phyloP scores from a whole-genome alignment of 2,797 vertebrate genomes.

The Ambastaia sidthimunki region DNA sequence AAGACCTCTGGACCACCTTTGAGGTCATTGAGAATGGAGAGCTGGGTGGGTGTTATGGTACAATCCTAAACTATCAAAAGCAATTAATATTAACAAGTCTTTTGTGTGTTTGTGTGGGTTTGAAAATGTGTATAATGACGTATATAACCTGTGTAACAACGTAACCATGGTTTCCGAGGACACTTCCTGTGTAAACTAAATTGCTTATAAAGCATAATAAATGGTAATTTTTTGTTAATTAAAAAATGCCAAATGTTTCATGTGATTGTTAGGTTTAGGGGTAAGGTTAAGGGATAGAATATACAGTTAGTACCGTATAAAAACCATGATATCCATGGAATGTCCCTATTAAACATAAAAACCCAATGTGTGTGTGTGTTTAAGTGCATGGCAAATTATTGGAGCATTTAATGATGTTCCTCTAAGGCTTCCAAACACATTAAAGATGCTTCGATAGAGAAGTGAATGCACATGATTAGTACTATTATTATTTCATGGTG shows the following conservation, averaged over 20 bases:
- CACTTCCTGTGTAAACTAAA: no score
- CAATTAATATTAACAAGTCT: background rate
- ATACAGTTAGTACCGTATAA: no score
- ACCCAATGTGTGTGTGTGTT: background rate
- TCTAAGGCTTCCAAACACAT: slow-evolving; percentile 28
- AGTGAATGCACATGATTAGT: slow-evolving; percentile 57
- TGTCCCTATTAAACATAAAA: background rate
- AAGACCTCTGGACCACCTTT: slow-evolving; percentile 87
- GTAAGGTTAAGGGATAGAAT: no score
- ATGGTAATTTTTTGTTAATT: no score
- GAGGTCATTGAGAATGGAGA: slow-evolving; percentile 97
- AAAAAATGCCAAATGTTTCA: no score
- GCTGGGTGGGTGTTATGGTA: slow-evolving; percentile 78
- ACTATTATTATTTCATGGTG: slow-evolving; percentile 66
- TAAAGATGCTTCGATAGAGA: slow-evolving; percentile 47
- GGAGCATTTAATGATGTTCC: slow-evolving; percentile 32
- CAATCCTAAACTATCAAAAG: background rate
- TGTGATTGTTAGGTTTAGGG: no score
- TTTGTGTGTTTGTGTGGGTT: no score
- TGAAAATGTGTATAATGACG: no score
- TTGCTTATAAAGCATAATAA: no score
- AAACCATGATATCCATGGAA: no score
- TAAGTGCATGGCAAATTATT: slow-evolving; percentile 12
- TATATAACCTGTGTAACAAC: no score
- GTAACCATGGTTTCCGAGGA: no score